Evolutionary conservation across 2,797 vertebrate species (phyloP), one percentile per base, ranked within the genome.

Genomic region (Acestrorhynchus altus): DNA sequence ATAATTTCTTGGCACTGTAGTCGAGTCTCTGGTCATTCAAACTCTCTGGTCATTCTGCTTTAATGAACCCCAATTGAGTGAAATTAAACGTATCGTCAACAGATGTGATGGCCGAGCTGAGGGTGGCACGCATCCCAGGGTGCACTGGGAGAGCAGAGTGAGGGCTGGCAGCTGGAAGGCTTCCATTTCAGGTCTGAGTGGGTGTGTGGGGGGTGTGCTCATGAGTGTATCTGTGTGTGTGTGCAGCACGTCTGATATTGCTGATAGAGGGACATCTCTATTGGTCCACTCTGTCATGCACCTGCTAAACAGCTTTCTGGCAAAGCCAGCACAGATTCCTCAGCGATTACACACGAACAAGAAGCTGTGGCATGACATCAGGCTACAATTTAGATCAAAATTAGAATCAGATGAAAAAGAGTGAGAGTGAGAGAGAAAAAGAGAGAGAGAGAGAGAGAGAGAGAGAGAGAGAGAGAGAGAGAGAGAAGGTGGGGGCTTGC

Each of bases 381-480:
- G 72, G 61, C 78, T 24, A 60, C 63, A 56, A 61, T 87, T 90
- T 86, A 85, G 84, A 88, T 68, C 81, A 80, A 90, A 92, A 92
- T 90, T 79, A 83, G 76, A 88, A 89, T 93, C 91, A 90, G 87
- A 91, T 85, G 85, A 84, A 86, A 86, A 86, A 79, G 65, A 80
- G 87, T 80, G 11, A 31, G 31, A n/a, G 15, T 28, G 5, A 15
- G 22, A 56, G n/a, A n/a, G n/a, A 2, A 35, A 84, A 86, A 86
- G 86, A 79, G 65, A 80, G 87, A 81, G 11, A 31, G 31, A n/a
- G 15, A 59, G 5, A 15, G 22, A 56, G 22, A 4, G 7, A 13
- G 39, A 49, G 16, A 49, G 24, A 67, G 11, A 60, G 16, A 10
- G 28, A 60, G 28, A 7, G 28, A n/a, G 15, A 60, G 16, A n/a